Conservation (phyloP, 2,113 vertebrate genomes). For the Hypomesus transpacificus region DNA sequence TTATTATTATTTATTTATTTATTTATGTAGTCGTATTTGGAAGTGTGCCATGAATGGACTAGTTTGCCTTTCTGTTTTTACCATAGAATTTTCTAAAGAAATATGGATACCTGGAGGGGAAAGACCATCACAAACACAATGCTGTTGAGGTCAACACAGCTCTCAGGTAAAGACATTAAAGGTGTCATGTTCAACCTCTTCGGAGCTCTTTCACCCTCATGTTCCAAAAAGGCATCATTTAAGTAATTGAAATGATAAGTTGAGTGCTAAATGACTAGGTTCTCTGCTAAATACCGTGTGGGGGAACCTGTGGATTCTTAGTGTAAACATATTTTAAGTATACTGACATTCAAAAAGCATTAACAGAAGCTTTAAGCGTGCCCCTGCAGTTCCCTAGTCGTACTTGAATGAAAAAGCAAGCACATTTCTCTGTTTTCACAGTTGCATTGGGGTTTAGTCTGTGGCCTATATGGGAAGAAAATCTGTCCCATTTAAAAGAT, state of each 20-base stretch:
- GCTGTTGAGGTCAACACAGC: slow-evolving; percentile 15
- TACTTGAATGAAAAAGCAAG: slow-evolving; percentile 3
- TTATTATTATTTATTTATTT: too few species aligned
- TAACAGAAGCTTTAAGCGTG: neutral
- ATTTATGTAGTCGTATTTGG: too few species aligned
- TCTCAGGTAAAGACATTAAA: slow-evolving; percentile 16
- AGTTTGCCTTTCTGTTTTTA: neutral
- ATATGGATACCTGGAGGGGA: slow-evolving; percentile 28
- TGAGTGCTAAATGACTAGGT: neutral
- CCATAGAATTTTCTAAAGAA: slow-evolving; percentile 24
- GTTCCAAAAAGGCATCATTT: neutral
- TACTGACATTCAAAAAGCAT: neutral
- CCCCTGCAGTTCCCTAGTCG: neutral
- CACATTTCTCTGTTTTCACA: slow-evolving; percentile 10
- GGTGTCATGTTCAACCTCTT: neutral
- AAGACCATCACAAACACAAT: slow-evolving; percentile 17
- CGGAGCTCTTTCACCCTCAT: neutral
- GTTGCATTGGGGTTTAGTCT: slow-evolving; percentile 10
- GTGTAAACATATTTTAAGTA: neutral
- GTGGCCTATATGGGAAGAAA: neutral
- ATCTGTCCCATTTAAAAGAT: neutral
- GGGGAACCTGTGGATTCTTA: neutral
- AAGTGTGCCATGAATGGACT: neutral
- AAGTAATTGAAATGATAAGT: neutral
- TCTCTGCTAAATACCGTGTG: neutral